Evolutionary conservation across 1,140 invertebrate genomes (phyloP), one percentile per base, ranked within the genome.

Genomic region (Caenorhabditis latens): DNA sequence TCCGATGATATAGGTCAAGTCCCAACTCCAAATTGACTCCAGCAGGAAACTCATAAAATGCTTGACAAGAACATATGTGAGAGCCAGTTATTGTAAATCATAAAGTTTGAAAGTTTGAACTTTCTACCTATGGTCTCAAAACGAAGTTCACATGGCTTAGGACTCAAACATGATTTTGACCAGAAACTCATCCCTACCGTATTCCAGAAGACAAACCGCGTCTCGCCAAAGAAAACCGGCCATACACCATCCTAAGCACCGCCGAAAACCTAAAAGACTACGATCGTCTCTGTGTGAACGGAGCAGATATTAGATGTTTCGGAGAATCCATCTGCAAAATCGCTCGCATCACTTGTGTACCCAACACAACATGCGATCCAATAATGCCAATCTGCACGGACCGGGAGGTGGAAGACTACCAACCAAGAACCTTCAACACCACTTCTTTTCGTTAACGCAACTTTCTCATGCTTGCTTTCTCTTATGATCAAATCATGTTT

Each of bases 341-440:
- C 24, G 71, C 71, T 14, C 50, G n/a, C 14, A n/a, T 79, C 1
- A n/a, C 21, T 24, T 79, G 71, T 11, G 6, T 50, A 11, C 46
- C 71, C 6, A 48, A 79, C n/a, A 79, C 21, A 50, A 48, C 71
- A 24, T 79, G 71, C 21, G 71, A 79, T 79, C 46, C 46, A 4
- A 13, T 79, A n/a, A 50, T 79, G 46, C 46, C 71, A 24, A 79
- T 79, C 53, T 79, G 71, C n/a, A 5, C 46, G n/a, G 71, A 79
- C 42, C 50, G 24, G 53, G 19, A 48, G 2, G 8, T 53, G 0
- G 71, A 79, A 50, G 71, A 79, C 21, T 79, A 79, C 53, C 71
- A 79, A 24, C 46, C 43, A 8, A 79, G 46, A 50, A 79, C 32
- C 19, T 79, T 53, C 46, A 79, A 79, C 24, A 24, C 11, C 4